Base-by-base conservation (phyloP, 1,140 invertebrate species). In the Leptinotarsa undecemlineata region DNA sequence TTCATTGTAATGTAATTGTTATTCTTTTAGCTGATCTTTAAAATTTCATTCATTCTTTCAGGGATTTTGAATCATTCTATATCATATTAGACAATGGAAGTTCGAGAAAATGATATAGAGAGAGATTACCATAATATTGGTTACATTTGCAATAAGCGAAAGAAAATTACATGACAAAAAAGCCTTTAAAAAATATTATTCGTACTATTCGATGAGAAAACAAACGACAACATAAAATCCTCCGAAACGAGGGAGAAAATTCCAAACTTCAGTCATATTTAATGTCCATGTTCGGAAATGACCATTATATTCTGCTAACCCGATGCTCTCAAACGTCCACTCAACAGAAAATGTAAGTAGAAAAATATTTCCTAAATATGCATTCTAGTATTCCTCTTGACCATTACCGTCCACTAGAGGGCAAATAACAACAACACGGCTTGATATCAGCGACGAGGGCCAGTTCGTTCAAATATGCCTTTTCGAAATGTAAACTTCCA, bases 401-500 rank as follows among this genome's bases (percentile, higher is more conserved):
- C 76, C 79, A 81, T 80, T 81, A 80, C 76, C 77, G 76, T 74
- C 76, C 75, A 74, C 76, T 77, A 78, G 80, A 76, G 75, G 79
- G 79, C 79, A 81, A 17, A 57, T 78, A 81, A 81, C 79, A 81
- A 81, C 79, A 77, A 79, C 77, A 57, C 42, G 66, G 66, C 23
- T 17, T 57, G n/a, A 19, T 68, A 68, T 61, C 48, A 79, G 71
- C 76, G 77, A 76, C 77, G 71, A 79, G 79, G 80, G 77, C 77
- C 79, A 80, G 76, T 74, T 80, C 79, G 77, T 78, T 77, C 78
- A 78, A 78, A 80, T 74, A 57, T 71, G 76, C 72, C 72, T 71
- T 71, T 48, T 71, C 48, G 69, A 71, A 71, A 71, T 71, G 80
- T 77, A 80, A 82, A 81, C 82, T 82, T 83, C 81, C 82, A 81